Evolutionary conservation across 2,113 vertebrate species (phyloP), one percentile per base, ranked within the genome.

Genomic region (Oncorhynchus masou): DNA sequence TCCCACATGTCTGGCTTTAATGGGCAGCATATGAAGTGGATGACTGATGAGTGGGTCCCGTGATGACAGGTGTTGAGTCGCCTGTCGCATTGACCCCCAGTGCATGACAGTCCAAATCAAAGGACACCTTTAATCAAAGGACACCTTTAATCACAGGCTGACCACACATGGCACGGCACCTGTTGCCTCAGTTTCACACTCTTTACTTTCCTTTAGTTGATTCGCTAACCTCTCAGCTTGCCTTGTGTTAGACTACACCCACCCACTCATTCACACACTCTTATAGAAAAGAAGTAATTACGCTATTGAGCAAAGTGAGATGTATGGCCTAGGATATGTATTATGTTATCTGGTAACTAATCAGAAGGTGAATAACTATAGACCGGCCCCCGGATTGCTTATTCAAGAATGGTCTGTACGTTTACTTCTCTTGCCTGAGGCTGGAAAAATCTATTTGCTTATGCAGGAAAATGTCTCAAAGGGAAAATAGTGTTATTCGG

Each of bases 21-120:
- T 93, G 90, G 90, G 85, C 85, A 85, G 89, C 93, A 94, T 94
- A 94, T 93, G 93, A 92, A 85, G 86, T 74, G 13, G 66, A 76
- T 90, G 92, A 90, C 88, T 88, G 90, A 91, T 90, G 89, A 88
- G 88, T 39, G 69, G 75, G 77, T 78, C 49, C 15, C 75, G 79
- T 25, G 34, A 64, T 92, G 92, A 90, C 92, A 91, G 90, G 88
- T 92, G 91, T 86, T 89, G 89, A 91, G 83, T 85, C 79, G 74
- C 83, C 86, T 86, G 86, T 87, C 73, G 69, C 13, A 51, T 65
- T 81, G 81, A 88, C 86, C 89, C 74, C 15, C 4, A 15, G 39
- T 48, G 5, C 83, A 68, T 78, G 31, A 31, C 0, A 70, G 62
- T 81, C 71, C 79, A 51, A 81, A 80, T 79, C 78, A 81, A 84